These are phyloP conservation scores for Palythoa heliodiscus DNA, from an alignment of 92 coral and sea anemone species.

Conservation along the genomic window DNA sequence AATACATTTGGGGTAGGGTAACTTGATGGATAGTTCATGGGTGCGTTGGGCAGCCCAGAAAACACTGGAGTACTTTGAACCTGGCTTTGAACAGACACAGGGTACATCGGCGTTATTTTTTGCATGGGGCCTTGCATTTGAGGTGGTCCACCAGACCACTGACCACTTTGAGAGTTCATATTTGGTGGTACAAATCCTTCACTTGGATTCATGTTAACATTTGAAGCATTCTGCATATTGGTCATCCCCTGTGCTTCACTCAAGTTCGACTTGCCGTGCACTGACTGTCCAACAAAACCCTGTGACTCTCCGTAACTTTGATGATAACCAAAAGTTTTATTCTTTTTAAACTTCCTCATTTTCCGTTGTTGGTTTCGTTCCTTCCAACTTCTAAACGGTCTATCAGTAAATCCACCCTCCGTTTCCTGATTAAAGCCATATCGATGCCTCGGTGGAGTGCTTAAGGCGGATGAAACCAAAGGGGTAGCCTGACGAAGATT, in stretches of 20 bases:
- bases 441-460: slow-evolving; percentile 27
- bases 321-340: slow-evolving; percentile 47
- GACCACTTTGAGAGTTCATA: slow-evolving; percentile 28
- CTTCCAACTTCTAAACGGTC: slow-evolving; percentile 43
- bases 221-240: neutral
- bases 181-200: neutral
- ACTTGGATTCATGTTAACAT: neutral
- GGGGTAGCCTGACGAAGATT: slow-evolving; percentile 13
- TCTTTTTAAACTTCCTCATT: slow-evolving; percentile 52
- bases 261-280: slow-evolving; percentile 23
- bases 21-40: slow-evolving; percentile 31
- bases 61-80: slow-evolving; percentile 10
- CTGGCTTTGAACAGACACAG: slow-evolving; percentile 27
- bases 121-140: slow-evolving; percentile 26
- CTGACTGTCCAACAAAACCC: slow-evolving; percentile 2
- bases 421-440: slow-evolving; percentile 78
- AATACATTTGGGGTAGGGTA: slow-evolving; percentile 64
- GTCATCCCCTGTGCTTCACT: neutral
- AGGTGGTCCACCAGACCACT: slow-evolving; percentile 16
- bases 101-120: slow-evolving; percentile 20
- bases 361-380: slow-evolving; percentile 44
- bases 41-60: slow-evolving; percentile 15
- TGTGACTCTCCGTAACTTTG: slow-evolving; percentile 35
- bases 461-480: neutral
- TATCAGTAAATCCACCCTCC: slow-evolving; percentile 61